Conservation (phyloP, 2,888 invertebrate species). For the Apomyelois bistriatella region DNA sequence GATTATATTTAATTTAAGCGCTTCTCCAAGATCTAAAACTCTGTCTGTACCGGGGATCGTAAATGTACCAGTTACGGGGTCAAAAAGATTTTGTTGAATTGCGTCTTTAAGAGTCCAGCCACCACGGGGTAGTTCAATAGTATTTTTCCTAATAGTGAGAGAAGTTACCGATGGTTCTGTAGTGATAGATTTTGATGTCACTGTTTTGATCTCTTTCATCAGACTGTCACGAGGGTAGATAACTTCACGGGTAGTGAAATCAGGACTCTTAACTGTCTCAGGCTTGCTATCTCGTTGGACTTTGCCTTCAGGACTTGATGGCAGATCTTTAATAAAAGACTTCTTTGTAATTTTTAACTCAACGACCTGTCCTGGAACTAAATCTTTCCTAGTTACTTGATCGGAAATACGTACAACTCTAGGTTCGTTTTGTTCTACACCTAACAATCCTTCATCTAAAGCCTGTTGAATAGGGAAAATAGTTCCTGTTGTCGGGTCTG, state of each 20-base stretch:
- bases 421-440: conserved; percentile 79
- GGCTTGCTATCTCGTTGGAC: conserved; percentile 74
- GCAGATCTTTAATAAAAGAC: conserved; percentile 70
- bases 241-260: conserved; percentile 51
- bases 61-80: conserved; percentile 90
- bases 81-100: conserved; percentile 89
- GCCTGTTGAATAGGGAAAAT: conserved; percentile 88
- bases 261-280: conserved; percentile 80
- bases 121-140: conserved; percentile 88
- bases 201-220: conserved; percentile 55
- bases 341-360: conserved; percentile 76
- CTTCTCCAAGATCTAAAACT: conserved; percentile 91
- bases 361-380: conserved; percentile 69
- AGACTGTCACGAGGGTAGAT: conserved; percentile 41
- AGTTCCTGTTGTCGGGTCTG: conserved; percentile 86
- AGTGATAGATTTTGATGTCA: conserved; percentile 60
- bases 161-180: conserved; percentile 74
- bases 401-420: conserved; percentile 64
- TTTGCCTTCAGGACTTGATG: conserved; percentile 68
- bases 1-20: conserved; percentile 91
- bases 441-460: conserved; percentile 85
- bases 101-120: conserved; percentile 93
- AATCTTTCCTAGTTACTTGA: conserved; percentile 54
- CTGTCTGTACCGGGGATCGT: conserved; percentile 93
- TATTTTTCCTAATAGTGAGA: conserved; percentile 81